Evolutionary conservation across 2,113 vertebrate species (phyloP).

Genomic region (Silurus asotus): DNA sequence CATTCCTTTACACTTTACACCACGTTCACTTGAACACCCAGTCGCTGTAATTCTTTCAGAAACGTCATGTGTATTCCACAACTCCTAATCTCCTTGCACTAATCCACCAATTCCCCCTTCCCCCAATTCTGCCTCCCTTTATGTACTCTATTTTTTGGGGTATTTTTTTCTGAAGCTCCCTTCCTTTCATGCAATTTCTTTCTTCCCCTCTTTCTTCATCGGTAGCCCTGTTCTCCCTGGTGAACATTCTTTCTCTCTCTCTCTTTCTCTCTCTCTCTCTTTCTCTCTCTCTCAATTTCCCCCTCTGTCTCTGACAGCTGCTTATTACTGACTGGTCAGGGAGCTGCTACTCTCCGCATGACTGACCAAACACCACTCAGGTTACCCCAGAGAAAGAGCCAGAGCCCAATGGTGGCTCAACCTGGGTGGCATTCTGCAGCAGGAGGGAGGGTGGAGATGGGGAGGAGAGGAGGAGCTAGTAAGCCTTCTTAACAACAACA

Average conservation of each 20-base stretch:
- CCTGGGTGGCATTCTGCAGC: slow-evolving; percentile 78
- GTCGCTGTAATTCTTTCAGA: slow-evolving; percentile 64
- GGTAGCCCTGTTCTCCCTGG: slow-evolving; percentile 34
- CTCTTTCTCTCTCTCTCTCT: slow-evolving; percentile 33
- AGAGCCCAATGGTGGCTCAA: slow-evolving; percentile 72
- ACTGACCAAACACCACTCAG: slow-evolving; percentile 63
- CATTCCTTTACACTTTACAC: slow-evolving; percentile 27
- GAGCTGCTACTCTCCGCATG: slow-evolving; percentile 71
- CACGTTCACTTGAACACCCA: slow-evolving; percentile 28
- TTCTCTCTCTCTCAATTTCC: slow-evolving; percentile 30
- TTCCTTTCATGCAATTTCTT: slow-evolving; percentile 30
- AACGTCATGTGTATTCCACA: slow-evolving; percentile 67
- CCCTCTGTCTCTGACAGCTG: slow-evolving; percentile 59
- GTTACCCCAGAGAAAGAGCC: slow-evolving; percentile 70
- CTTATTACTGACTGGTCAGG: slow-evolving; percentile 65
- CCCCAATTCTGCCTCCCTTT: slow-evolving; percentile 36
- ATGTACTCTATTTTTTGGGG: slow-evolving; percentile 50
- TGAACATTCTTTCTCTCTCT: slow-evolving; percentile 39
- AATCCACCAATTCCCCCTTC: slow-evolving; percentile 67
- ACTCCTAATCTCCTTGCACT: slow-evolving; percentile 72
- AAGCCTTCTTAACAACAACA: slow-evolving; percentile 67
- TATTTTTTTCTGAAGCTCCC: slow-evolving; percentile 33
- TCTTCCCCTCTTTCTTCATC: slow-evolving; percentile 50
- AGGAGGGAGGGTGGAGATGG: slow-evolving; percentile 54
- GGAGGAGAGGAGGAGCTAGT: slow-evolving; percentile 50